Percentiles rank a stretch among this genome's conserved stretches.
phyloP scores from a whole-genome alignment of 2,888 invertebrate species.

The Hypsopygia costalis region DNA sequence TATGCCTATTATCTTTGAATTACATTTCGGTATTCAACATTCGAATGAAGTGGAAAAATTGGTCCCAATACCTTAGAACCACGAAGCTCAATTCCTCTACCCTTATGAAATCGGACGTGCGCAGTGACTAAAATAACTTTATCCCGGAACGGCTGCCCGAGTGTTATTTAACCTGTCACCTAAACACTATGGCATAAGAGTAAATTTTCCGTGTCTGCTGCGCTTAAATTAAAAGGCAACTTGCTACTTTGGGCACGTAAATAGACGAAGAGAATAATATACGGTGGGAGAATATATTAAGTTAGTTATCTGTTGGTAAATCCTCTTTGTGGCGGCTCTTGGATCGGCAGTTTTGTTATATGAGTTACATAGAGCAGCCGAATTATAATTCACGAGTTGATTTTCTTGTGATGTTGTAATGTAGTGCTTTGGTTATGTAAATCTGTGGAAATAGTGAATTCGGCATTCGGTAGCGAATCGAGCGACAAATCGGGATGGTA shows the following conservation, averaged over 20 bases:
- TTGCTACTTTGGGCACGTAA: slow-evolving; percentile 8
- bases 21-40: too few species aligned
- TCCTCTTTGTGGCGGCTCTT: slow-evolving; percentile 10
- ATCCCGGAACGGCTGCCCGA: not conserved
- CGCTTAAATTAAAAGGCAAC: slow-evolving; percentile 8
- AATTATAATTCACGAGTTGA: not conserved
- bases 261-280: slow-evolving; percentile 7
- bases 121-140: slow-evolving; percentile 9
- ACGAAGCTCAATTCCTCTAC: slow-evolving; percentile 8
- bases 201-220: slow-evolving; percentile 4
- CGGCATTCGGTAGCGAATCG: too few species aligned
- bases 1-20: too few species aligned
- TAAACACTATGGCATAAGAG: slow-evolving; percentile 7
- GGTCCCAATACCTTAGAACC: not conserved
- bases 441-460: too few species aligned
- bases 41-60: slow-evolving; percentile 3
- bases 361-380: not conserved
- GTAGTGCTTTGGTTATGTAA: too few species aligned
- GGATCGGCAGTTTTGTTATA: slow-evolving; percentile 1
- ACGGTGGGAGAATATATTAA: slow-evolving; percentile 6
- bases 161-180: slow-evolving; percentile 3
- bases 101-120: slow-evolving; percentile 11
- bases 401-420: too few species aligned
- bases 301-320: slow-evolving; percentile 12
- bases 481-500: too few species aligned